Percentiles rank a stretch among this genome's conserved stretches.
Conservation (phyloP, 2,888 invertebrate species). For the Notodonta dromedarius region DNA sequence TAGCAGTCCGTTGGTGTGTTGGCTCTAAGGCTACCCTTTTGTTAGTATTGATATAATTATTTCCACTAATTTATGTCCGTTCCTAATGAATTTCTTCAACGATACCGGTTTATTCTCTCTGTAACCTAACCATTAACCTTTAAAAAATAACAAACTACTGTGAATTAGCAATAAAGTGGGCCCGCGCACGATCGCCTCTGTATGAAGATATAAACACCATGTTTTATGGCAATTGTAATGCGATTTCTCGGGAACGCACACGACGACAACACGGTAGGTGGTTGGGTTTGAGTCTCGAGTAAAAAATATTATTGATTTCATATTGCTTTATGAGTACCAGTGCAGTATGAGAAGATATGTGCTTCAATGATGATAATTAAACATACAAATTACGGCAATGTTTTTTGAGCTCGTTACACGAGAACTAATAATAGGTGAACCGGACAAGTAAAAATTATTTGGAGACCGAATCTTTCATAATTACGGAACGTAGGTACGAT, state of each 20-base stretch:
- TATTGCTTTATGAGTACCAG: slow-evolving; percentile 11
- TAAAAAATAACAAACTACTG: slow-evolving; percentile 26
- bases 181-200: slow-evolving; percentile 30
- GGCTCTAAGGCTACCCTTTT: no score
- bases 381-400: not conserved
- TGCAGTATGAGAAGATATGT: not conserved
- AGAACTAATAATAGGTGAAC: no score
- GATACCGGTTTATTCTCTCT: no score
- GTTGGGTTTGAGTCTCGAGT: slow-evolving; percentile 28
- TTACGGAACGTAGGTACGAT: no score
- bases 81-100: not conserved
- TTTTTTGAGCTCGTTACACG: not conserved
- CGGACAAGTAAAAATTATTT: no score
- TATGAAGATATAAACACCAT: slow-evolving; percentile 48
- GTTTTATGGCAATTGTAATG: slow-evolving; percentile 46
- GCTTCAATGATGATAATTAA: not conserved
- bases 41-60: no score
- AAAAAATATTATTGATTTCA: slow-evolving; percentile 37
- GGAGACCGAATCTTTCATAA: no score
- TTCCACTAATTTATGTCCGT: not conserved
- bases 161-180: slow-evolving; percentile 41
- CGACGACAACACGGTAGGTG: slow-evolving; percentile 34
- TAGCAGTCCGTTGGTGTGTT: no score
- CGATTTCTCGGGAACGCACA: slow-evolving; percentile 46
- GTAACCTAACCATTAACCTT: not conserved